Base-by-base conservation (phyloP, 2,888 invertebrate genomes). In the Ferrisia virgata region DNA sequence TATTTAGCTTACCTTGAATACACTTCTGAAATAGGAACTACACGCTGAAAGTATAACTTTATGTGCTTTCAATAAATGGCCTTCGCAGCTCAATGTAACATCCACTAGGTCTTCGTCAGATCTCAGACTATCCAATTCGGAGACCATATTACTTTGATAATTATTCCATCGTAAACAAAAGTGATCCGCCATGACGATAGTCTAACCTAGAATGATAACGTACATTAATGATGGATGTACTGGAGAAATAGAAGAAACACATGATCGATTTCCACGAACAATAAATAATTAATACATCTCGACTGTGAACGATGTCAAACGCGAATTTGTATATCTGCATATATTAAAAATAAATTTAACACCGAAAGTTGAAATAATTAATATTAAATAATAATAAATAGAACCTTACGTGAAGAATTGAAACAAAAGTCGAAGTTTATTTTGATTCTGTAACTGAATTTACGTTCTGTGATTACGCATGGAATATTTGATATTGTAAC, bases 81-180 rank as follows among this genome's bases (percentile, higher is more conserved):
- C 93, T 89, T 93, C 93, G 88, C 93, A 93, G 87, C 93, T 92
- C 87, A 93, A 90, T 86, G 93, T 93, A 87, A 93, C 93, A 89
- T 93, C 93, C 85, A 93, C 93, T 87, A 93, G 90, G 89, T 93
- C 92, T 89, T 93, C 93, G 13, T 92, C 92, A 87, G 90, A 91
- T 88, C 93, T 92, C 86, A 93, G 89, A 86, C 92, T 92, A 89
- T 93, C 93, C 88, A 93, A 91, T 64, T 93, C 93, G 87, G 91
- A 91, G 85, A 93, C 91, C 87, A 93, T 92, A 87, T 92, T 93
- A 85, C 91, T 91, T 89, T 93, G 92, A 89, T 93, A 93, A 88
- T 93, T 93, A 88, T 93, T 93, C 93, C 93, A 93, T 89, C 92
- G 92, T 88, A 93, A 90, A 89, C 93, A 93, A 88, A 93, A 93